These are phyloP conservation scores for Muntiacus muntjak DNA, from an alignment of 2,113 vertebrate genomes.

Conservation along the genomic window DNA sequence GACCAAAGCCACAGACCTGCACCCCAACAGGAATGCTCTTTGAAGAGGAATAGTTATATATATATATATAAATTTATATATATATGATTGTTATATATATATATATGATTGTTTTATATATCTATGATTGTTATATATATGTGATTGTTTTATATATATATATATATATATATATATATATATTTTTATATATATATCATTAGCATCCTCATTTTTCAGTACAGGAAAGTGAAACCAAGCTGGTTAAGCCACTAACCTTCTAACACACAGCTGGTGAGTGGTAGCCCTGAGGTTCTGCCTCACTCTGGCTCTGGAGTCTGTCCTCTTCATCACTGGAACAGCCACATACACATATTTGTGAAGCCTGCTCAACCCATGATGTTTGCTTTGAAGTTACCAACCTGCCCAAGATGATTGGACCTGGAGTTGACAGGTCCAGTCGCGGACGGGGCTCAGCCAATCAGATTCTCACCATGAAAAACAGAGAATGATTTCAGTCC, in stretches of 20 bases:
- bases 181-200: no score
- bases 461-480: not conserved
- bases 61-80: not conserved
- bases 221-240: not conserved
- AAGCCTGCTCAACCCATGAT: not conserved
- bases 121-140: no score
- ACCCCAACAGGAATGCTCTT: not conserved
- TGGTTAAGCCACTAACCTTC: not conserved
- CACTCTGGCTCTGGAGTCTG: not conserved
- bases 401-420: not conserved
- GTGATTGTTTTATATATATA: not conserved
- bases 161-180: no score
- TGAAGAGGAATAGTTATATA: not conserved
- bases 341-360: not conserved
- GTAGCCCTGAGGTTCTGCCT: not conserved
- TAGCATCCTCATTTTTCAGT: not conserved
- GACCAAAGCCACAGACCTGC: not conserved
- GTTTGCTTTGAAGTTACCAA: not conserved
- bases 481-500: not conserved
- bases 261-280: not conserved
- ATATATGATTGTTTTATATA: no score
- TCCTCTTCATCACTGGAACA: not conserved
- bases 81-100: rapidly evolving
- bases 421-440: not conserved
- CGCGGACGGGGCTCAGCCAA: not conserved